Conservation (phyloP, 1,140 invertebrate genomes). For the Formica selysi region DNA sequence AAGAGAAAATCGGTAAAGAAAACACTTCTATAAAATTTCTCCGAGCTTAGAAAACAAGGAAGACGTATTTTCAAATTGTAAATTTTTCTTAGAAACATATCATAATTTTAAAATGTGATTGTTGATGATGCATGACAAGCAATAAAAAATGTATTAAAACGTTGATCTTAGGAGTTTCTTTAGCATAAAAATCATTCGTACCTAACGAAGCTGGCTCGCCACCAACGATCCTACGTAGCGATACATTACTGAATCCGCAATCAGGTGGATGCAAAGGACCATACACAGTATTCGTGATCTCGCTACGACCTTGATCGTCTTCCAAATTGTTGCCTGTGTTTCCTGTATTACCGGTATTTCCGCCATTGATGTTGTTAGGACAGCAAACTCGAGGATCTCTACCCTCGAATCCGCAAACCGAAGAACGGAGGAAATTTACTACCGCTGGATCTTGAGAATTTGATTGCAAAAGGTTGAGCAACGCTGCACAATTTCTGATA, state of each 20-base stretch:
- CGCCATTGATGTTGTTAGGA: conserved; percentile 44
- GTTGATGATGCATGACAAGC: not conserved
- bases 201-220: conserved; percentile 77
- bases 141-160: not conserved
- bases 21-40: not conserved
- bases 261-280: conserved; percentile 71
- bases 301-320: not conserved
- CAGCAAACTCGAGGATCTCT: conserved; percentile 87
- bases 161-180: not conserved
- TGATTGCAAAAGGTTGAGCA: conserved; percentile 82
- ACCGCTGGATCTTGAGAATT: conserved; percentile 68
- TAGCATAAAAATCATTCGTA: conserved; percentile 57
- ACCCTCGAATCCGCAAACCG: conserved; percentile 87
- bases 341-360: not conserved
- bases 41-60: not conserved
- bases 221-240: conserved; percentile 73
- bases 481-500: conserved; percentile 83
- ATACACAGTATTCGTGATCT: conserved; percentile 7
- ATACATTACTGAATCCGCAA: conserved; percentile 78
- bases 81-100: not conserved
- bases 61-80: not conserved
- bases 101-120: not conserved
- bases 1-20: not conserved
- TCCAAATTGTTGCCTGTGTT: not conserved
- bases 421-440: conserved; percentile 84